These are phyloP conservation scores for Axinella damicornis DNA, from an alignment of 37 sponge, comb jelly and placozoan species.

Conservation along the genomic window DNA sequence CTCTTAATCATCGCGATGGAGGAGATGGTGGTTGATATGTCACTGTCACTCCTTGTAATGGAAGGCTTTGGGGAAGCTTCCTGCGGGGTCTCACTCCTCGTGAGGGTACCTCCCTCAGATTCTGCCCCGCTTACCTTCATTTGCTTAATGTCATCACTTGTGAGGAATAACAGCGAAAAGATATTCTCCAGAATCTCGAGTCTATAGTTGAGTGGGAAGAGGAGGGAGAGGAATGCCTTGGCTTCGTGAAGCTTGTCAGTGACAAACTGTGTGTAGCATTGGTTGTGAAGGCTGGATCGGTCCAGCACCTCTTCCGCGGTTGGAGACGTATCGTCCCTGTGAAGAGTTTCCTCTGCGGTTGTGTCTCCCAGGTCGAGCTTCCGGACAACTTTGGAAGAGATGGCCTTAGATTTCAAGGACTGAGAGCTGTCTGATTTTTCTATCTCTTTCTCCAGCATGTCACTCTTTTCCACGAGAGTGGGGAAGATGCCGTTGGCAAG, in stretches of 20 bases:
- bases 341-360: background rate
- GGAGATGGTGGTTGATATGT: background rate
- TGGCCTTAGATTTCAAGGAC: background rate
- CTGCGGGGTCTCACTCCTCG: no score
- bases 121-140: background rate
- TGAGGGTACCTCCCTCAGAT: no score
- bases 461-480: background rate
- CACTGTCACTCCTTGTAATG: background rate
- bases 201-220: slow-evolving; percentile 79
- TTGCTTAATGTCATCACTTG: slow-evolving; percentile 61
- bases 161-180: slow-evolving; percentile 89
- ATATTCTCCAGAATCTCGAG: slow-evolving; percentile 95
- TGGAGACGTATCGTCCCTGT: no score
- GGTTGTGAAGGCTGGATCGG: no score
- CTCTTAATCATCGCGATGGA: slow-evolving; percentile 47
- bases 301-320: no score
- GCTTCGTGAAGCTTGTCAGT: slow-evolving; percentile 65
- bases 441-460: background rate
- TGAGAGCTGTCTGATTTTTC: background rate
- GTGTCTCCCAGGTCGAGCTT: slow-evolving; percentile 30
- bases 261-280: slow-evolving; percentile 13
- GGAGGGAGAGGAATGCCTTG: slow-evolving; percentile 55
- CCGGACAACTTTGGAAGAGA: slow-evolving; percentile 3
- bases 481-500: slow-evolving; percentile 32
- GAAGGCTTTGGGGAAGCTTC: background rate